These are phyloP conservation scores for Amazona guildingii DNA, from an alignment of 2,113 vertebrate species.

Conservation along the genomic window DNA sequence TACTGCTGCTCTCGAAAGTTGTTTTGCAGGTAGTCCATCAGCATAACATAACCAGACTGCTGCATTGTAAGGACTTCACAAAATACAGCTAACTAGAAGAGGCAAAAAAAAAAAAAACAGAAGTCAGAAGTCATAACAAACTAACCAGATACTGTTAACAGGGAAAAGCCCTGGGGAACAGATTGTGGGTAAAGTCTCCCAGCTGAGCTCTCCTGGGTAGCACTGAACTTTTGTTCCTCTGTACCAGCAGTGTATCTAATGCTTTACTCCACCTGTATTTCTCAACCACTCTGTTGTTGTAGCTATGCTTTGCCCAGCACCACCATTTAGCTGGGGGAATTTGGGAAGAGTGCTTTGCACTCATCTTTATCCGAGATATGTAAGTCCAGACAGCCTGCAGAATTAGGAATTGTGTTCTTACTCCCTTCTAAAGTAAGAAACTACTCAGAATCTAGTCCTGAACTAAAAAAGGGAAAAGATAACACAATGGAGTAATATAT, in stretches of 20 bases:
- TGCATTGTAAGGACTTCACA: conserved; percentile 99
- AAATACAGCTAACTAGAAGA: conserved; percentile 87
- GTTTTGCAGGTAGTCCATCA: conserved; percentile 98
- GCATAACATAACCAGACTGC: conserved; percentile 94
- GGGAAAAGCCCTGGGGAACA: background rate
- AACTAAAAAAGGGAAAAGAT: background rate
- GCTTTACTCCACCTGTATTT: background rate
- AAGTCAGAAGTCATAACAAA: background rate
- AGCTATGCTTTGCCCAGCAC: background rate
- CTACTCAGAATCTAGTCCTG: background rate
- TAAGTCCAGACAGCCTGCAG: background rate
- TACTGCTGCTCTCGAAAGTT: conserved; percentile 92
- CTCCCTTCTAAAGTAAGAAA: background rate
- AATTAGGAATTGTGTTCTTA: background rate
- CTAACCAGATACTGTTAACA: background rate
- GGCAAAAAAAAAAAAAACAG: background rate
- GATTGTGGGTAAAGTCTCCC: background rate
- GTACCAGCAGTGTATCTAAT: background rate
- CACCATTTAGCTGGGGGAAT: background rate
- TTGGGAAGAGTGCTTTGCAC: background rate
- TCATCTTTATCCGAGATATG: background rate
- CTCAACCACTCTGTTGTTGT: background rate
- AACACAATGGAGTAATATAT: background rate
- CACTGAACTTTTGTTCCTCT: background rate
- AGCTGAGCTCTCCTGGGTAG: background rate